A percentile compares a stretch with the other conserved stretches of the same genome.
These are phyloP conservation scores for Macaca nemestrina DNA, from an alignment of 2,113 vertebrate species.

Conservation along the genomic window DNA sequence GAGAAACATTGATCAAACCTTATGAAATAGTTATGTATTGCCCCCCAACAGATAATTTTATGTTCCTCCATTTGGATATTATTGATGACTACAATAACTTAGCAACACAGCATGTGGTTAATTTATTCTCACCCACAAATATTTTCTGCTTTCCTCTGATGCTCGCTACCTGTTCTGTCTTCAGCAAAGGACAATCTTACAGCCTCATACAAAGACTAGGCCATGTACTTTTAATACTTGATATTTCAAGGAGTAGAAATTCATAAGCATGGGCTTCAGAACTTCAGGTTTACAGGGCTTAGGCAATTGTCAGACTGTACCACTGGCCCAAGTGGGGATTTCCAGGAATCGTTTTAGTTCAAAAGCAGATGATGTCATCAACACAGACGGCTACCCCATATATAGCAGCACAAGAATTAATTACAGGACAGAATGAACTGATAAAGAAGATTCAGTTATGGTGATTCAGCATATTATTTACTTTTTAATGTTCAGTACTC, in stretches of 20 bases:
- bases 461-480: not conserved
- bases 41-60: not conserved
- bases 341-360: not conserved
- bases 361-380: not conserved
- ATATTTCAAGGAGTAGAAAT: not conserved
- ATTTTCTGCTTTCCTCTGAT: not conserved
- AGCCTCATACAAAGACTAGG: not conserved
- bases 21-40: not conserved
- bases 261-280: not conserved
- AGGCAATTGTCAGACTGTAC: not conserved
- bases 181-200: not conserved
- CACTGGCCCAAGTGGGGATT: not conserved
- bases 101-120: not conserved
- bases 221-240: not conserved
- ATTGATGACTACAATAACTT: constrained; percentile 1
- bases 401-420: not conserved
- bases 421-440: not conserved
- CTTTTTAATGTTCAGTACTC: not conserved
- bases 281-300: not conserved
- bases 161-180: not conserved
- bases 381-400: not conserved
- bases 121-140: not conserved
- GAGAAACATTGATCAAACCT: not conserved
- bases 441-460: not conserved
- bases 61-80: not conserved